A percentile compares a stretch with the other conserved stretches of the same genome.
Evolutionary conservation across 1,140 invertebrate genomes (phyloP).

Genomic region (Drosophila lacertosa): DNA sequence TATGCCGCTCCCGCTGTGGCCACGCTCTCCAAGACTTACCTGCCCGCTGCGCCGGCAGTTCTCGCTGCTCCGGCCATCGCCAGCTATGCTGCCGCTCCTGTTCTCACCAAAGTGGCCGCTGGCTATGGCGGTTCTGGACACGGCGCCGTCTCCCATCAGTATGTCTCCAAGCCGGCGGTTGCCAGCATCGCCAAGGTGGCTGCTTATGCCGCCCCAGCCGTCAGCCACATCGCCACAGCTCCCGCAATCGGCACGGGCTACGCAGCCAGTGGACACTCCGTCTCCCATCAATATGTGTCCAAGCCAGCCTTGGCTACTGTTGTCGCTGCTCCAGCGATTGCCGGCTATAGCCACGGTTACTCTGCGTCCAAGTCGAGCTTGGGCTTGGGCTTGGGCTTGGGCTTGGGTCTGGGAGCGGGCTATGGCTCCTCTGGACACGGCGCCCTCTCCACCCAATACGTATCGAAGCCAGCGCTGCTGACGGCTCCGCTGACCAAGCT

Average conservation of each 20-base stretch:
- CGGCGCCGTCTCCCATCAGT: constrained; percentile 61
- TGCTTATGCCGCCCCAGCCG: constrained; percentile 35
- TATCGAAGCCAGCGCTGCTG: constrained; percentile 21
- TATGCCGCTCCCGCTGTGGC: constrained; percentile 18
- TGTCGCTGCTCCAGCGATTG: constrained; percentile 34
- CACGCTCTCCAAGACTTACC: constrained; percentile 26
- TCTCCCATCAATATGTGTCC: constrained; percentile 61
- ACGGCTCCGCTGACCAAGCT: constrained; percentile 42
- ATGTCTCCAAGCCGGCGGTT: constrained; percentile 60
- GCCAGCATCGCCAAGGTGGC: constrained; percentile 46
- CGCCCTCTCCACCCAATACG: constrained; percentile 16
- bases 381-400: constrained; percentile 21
- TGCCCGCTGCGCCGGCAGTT: too few species aligned
- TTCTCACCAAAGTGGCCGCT: constrained; percentile 28
- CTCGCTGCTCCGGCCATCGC: constrained; percentile 32
- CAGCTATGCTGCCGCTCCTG: constrained; percentile 43
- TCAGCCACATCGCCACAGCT: constrained; percentile 31
- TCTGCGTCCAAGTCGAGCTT: constrained; percentile 27
- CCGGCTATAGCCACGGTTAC: constrained; percentile 22
- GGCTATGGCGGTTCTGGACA: constrained; percentile 7
- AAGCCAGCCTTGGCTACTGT: constrained; percentile 42
- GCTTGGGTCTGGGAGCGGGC: constrained; percentile 22
- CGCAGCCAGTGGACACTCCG: constrained; percentile 21
- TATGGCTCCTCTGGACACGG: constrained; percentile 46
- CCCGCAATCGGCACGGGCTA: constrained; percentile 8